Evolutionary conservation across 2,113 vertebrate genomes (phyloP), one percentile per base, ranked within the genome.

Genomic region (Dicerorhinus sumatrensis): DNA sequence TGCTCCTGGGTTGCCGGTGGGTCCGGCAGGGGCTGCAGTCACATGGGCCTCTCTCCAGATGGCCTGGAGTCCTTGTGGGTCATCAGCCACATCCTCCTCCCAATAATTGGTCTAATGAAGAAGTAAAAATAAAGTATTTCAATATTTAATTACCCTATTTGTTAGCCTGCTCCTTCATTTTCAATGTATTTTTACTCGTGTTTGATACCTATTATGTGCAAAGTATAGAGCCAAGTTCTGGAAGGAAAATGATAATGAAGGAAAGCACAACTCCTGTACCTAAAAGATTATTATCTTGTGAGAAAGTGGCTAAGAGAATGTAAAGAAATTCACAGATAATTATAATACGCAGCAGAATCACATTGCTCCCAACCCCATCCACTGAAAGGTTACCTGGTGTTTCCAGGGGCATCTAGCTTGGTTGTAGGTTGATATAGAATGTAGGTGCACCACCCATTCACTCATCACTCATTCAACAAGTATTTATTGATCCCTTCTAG

Each of bases 1-100:
- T 51, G 23, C 58, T 39, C 60, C 69, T 75, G 67, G 0, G 1
- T 7, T 3, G 5, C 13, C 0, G 0, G 4, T 1, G 20, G 31
- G 20, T 14, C 46, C 2, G 18, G 10, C 31, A 5, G 2, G 14
- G 7, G 5, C 33, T 25, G 4, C 9, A 51, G 1, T n/a, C 60
- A 89, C 69, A 16, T 14, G 46, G 56, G 10, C 2, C 29, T 92
- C 75, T 82, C 33, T 65, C 60, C 46, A 6, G n/a, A 6, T 27
- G 13, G 39, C 33, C 23, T 60, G 42, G 13, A 11, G 8, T 29
- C 82, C 89, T 46, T 27, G 14, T 13, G 36, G n/a, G 29, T 63
- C 4, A 17, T 73, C 39, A 77, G 51, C 20, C 27, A 23, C 33
- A 76, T 60, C 13, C 21, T 29, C 17, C 11, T 27, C 29, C 63